Evolutionary conservation across 2,113 vertebrate genomes (phyloP).

Genomic region (Eclectus roratus): DNA sequence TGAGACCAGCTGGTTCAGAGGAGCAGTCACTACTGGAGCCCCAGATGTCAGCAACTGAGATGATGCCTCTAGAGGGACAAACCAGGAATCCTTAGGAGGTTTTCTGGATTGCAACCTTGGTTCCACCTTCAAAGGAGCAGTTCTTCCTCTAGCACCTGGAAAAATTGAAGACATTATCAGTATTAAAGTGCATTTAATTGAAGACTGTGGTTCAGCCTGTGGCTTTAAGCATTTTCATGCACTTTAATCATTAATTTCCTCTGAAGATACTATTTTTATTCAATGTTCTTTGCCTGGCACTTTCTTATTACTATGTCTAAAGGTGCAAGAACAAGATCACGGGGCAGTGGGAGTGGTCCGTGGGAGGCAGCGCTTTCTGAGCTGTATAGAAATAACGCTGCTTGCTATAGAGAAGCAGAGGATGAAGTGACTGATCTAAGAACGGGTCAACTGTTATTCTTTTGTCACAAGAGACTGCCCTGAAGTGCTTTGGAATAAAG

Average conservation of each 20-base stretch:
- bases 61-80: constrained; percentile 23
- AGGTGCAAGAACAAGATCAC: not conserved
- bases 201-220: constrained; percentile 22
- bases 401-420: not conserved
- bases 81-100: not conserved
- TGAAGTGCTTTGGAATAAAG: constrained; percentile 12
- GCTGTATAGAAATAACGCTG: not conserved
- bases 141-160: not conserved
- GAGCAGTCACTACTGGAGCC: constrained; percentile 44
- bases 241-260: constrained; percentile 21
- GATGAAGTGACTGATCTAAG: not conserved
- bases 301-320: not conserved
- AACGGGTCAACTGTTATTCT: not conserved
- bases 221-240: not conserved
- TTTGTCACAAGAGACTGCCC: not conserved
- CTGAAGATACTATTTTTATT: constrained; percentile 36
- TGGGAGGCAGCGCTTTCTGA: not conserved
- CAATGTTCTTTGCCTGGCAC: not conserved
- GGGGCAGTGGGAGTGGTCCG: not conserved
- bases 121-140: not conserved
- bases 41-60: not conserved
- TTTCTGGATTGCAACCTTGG: not conserved
- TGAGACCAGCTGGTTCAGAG: constrained; percentile 9
- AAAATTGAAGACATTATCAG: not conserved
- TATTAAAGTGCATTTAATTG: not conserved